Base-by-base conservation (phyloP, 2,113 vertebrate genomes). In the Danionella cerebrum region DNA sequence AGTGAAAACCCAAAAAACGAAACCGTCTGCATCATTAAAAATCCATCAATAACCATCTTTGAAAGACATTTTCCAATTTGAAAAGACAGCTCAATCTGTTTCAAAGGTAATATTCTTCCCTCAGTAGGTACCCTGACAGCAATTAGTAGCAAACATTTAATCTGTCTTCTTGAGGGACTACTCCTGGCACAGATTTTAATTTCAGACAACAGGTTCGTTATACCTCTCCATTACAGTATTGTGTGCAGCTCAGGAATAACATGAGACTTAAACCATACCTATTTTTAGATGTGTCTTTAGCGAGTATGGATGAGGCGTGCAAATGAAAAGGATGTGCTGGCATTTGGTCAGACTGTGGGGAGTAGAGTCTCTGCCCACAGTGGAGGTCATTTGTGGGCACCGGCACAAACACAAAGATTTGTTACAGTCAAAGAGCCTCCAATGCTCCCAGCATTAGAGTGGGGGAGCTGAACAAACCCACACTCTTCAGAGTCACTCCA, bases 201-300 rank as follows among this genome's bases (percentile, higher is more conserved):
- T 63, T 74, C 54, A 35, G 33, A 69, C 64, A 62, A 70, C 41
- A 44, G 66, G 70, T 71, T 65, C 36, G 65, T 53, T 54, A 55
- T 38, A 33, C 35, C 12, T 13, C 31, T 22, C 18, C 54, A 18
- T 39, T 19, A 31, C 10, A 2, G 13, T 38, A 18, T 53, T 24
- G 33, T 3, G 31, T 33, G 18, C 36, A 22, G 39, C 10, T 18
- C 11, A 41, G 33, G 55, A 35, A 53, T 44, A 18, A 45, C 52
- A 57, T 27, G 31, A 22, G 24, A 16, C 58, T 19, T 10, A 21
- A 10, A 25, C 11, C n/a, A n/a, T 5, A n/a, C 9, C 70, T 84
- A 83, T 84, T 84, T 84, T 71, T 63, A 82, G 82, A 14, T 1
- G 19, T 19, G 31, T 14, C 74, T 81, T 76, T 74, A 67, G 55